phyloP scores from a whole-genome alignment of 2,797 vertebrate genomes.

The Melanotaenia boesemani region DNA sequence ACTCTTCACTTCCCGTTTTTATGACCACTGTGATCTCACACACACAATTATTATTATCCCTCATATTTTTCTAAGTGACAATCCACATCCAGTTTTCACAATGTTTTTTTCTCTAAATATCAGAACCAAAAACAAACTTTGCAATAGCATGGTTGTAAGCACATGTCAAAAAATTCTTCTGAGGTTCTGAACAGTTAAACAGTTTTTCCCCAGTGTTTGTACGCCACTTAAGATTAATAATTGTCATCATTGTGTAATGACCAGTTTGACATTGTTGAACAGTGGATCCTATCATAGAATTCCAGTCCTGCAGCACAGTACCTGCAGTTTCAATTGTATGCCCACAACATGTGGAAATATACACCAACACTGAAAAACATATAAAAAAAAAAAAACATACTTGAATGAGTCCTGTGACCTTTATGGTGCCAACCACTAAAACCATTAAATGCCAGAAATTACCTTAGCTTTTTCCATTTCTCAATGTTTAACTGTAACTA shows the following conservation, averaged over 20 bases:
- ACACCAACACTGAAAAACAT: constrained; percentile 15
- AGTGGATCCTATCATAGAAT: constrained; percentile 29
- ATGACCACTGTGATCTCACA: background rate
- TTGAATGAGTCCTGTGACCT: constrained; percentile 18
- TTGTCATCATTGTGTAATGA: constrained; percentile 20
- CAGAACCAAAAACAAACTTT: constrained; percentile 49
- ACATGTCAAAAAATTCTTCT: constrained; percentile 17
- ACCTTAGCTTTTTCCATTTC: background rate
- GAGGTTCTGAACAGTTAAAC: constrained; percentile 27
- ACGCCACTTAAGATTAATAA: constrained; percentile 27
- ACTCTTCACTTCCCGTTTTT: constrained; percentile 45
- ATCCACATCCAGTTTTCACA: constrained; percentile 48
- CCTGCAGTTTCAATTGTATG: constrained; percentile 26
- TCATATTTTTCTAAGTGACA: constrained; percentile 42
- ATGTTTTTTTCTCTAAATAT: constrained; percentile 42
- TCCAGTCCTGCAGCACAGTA: constrained; percentile 29
- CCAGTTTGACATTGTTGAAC: constrained; percentile 50
- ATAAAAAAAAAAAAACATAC: background rate
- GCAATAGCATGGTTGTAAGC: constrained; percentile 30
- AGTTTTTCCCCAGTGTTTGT: constrained; percentile 14
- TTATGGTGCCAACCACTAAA: background rate
- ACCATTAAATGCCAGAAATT: constrained; percentile 11
- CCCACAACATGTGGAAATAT: constrained; percentile 18
- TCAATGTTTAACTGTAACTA: no score
- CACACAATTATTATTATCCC: constrained; percentile 7